Percentiles rank a stretch among this genome's conserved stretches.
Evolutionary conservation across 2,113 vertebrate genomes (phyloP).

Genomic region (Dermatemys mawii): DNA sequence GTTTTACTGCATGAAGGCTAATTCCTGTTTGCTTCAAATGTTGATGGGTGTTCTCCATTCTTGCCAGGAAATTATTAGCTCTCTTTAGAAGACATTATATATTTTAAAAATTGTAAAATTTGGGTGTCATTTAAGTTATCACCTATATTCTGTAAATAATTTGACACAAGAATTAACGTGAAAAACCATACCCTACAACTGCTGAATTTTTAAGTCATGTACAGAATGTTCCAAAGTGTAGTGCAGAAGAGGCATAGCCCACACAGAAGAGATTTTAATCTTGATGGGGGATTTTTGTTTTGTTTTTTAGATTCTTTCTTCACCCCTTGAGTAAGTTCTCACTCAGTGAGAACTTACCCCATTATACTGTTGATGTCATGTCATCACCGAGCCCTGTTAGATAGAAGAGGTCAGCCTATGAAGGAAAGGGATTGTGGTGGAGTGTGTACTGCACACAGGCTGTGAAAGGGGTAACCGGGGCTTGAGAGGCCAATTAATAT

Average conservation of each 20-base stretch:
- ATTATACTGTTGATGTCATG: neutral
- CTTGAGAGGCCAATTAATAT: neutral
- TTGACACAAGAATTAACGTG: neutral
- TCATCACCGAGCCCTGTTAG: neutral
- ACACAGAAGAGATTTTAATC: neutral
- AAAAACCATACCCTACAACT: neutral
- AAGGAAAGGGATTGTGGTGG: neutral
- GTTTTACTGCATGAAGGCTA: neutral
- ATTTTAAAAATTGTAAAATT: neutral
- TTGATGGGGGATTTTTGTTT: neutral
- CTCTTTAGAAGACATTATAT: neutral
- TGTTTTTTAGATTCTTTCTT: neutral
- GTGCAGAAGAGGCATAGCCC: neutral
- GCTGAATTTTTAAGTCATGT: neutral
- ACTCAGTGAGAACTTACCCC: neutral
- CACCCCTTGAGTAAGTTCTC: neutral
- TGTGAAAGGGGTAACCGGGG: neutral
- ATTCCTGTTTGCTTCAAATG: neutral
- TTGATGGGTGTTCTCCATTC: neutral
- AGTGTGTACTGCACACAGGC: neutral
- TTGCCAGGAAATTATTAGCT: too few relatives aligned
- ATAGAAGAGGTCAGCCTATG: neutral
- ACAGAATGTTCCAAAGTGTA: neutral
- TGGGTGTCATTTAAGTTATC: neutral
- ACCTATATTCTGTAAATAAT: neutral